A percentile compares a stretch with the other conserved stretches of the same genome.
phyloP scores from a whole-genome alignment of 2,888 invertebrate species.

The Agrenia bidenticulata region DNA sequence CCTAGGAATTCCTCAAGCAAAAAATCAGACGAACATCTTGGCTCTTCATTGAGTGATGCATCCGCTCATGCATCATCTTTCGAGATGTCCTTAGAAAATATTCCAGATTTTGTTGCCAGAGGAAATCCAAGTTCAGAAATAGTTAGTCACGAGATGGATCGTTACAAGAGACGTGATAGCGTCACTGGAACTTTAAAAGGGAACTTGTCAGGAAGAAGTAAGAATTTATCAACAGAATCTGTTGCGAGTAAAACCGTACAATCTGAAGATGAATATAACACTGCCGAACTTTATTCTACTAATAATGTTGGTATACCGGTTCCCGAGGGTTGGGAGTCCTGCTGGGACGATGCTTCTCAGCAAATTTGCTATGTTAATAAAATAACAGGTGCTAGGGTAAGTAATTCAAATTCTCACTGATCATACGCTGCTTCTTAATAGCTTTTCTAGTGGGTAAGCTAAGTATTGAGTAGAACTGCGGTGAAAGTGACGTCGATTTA shows the following conservation, averaged over 20 bases:
- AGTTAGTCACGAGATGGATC: not conserved
- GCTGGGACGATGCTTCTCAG: constrained; percentile 56
- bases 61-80: constrained; percentile 43
- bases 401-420: not conserved
- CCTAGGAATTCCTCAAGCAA: constrained; percentile 44
- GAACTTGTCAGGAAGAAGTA: constrained; percentile 5
- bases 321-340: constrained; percentile 60
- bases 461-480: no score
- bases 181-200: not conserved
- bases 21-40: constrained; percentile 42
- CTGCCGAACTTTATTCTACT: not conserved
- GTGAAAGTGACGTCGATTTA: no score
- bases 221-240: constrained; percentile 10
- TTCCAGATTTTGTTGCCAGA: constrained; percentile 20
- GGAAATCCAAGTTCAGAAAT: not conserved
- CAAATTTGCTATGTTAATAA: constrained; percentile 60
- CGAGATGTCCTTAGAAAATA: constrained; percentile 44
- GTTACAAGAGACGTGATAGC: not conserved
- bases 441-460: no score
- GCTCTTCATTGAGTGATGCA: constrained; percentile 36
- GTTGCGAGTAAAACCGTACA: not conserved
- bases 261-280: constrained; percentile 8
- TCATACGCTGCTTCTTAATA: not conserved
- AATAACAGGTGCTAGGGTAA: constrained; percentile 60
- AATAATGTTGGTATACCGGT: constrained; percentile 46